Evolutionary conservation across 1,140 invertebrate species (phyloP), one percentile per base, ranked within the genome.

Genomic region (Wasmannia auropunctata): DNA sequence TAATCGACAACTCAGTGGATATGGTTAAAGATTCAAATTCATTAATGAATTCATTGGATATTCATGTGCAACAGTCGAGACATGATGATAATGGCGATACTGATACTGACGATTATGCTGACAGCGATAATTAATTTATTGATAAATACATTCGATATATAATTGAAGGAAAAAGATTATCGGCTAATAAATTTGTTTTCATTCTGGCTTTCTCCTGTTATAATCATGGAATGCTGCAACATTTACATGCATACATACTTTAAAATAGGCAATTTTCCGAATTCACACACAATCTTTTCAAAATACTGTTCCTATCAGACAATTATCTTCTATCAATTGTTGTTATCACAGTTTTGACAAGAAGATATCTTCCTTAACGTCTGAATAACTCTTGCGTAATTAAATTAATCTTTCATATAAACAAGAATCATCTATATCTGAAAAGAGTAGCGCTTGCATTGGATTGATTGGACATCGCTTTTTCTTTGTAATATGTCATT

Each of bases 71-170:
- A 54, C 63, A 84, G 46, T 70, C 28, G 16, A 70, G 34, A 46
- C 92, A 93, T 76, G 95, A 94, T 58, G 94, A 95, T 83, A 95
- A 93, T 70, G 93, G 93, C 58, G 94, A 95, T 83, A 95, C 94
- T 85, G 94, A 95, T 79, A 95, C 94, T 87, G 95, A 95, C 49
- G 95, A 95, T 91, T 95, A 95, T 46, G 95, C 94, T 6, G 94
- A 95, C 40, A 95, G 94, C 90, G 95, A 95, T 87, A 93, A 95
- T 88, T 95, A 85, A 93, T 63, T 49, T 58, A 51, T 75, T n/a
- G 34, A 85, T 31, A 80, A 46, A 31, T 62, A 54, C 79, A 58
- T 70, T 46, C 19, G 16, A 46, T 74, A 56, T 16, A 70, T 37
- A 65, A 4, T 51, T 58, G 34, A 7, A 69, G 31, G 22, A n/a